These are phyloP conservation scores for Hemicentrotus pulcherrimus DNA, from an alignment of 35 echinoderm and acorn worm genomes.

Conservation along the genomic window DNA sequence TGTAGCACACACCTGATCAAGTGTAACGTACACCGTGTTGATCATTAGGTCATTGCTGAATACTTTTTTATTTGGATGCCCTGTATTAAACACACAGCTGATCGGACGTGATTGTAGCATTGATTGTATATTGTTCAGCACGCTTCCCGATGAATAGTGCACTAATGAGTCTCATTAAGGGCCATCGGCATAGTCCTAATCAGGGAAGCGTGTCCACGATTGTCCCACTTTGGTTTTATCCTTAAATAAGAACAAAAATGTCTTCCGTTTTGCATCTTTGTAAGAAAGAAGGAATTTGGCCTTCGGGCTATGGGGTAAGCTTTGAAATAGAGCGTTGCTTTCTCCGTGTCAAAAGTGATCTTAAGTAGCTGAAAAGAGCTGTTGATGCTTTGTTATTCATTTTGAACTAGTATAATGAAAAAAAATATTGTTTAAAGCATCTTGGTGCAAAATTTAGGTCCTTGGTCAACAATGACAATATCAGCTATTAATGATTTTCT, in stretches of 20 bases:
- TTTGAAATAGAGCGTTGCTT: not conserved
- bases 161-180: not conserved
- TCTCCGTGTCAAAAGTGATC: not conserved
- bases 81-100: not conserved
- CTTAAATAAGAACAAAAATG: not conserved
- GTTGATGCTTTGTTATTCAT: not conserved
- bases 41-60: no score
- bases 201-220: slow-evolving; percentile 11
- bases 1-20: no score
- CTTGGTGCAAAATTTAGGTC: no score
- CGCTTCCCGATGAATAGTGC: not conserved
- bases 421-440: no score
- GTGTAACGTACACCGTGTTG: no score
- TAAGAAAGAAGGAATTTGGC: not conserved
- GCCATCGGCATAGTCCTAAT: not conserved
- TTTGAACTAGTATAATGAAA: not conserved
- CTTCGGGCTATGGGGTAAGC: not conserved
- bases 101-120: not conserved
- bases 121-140: slow-evolving; percentile 7
- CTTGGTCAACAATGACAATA: no score
- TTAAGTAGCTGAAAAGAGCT: not conserved
- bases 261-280: not conserved
- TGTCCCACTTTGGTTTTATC: slow-evolving; percentile 21
- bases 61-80: not conserved
- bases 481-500: no score